Evolutionary conservation across 1,140 invertebrate genomes (phyloP).

Genomic region (Paramacrobiotus metropolitanus): DNA sequence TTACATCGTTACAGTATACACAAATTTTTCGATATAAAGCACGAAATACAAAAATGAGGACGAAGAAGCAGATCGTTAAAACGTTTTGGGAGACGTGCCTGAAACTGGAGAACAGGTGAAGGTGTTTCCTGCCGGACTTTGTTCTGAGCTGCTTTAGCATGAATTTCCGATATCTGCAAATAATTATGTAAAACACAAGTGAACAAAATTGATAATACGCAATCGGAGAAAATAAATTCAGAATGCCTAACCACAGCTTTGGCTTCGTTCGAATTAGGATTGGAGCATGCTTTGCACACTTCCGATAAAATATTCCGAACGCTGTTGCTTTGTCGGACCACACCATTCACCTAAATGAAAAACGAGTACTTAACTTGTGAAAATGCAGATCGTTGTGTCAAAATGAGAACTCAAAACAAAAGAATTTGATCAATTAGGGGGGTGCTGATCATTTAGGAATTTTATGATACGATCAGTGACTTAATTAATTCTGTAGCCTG

Average conservation of each 20-base stretch:
- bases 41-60: no score
- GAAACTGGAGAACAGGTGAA: no score
- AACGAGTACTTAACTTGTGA: not conserved
- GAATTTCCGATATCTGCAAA: not conserved
- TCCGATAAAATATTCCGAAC: not conserved
- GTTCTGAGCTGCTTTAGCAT: not conserved
- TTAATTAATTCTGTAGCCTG: no score
- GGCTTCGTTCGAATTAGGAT: not conserved
- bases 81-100: no score
- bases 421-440: no score
- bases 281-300: not conserved
- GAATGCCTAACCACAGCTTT: not conserved
- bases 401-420: no score
- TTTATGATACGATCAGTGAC: not conserved
- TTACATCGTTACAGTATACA: no score
- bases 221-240: not conserved
- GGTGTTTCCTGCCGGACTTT: no score
- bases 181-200: not conserved
- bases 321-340: not conserved
- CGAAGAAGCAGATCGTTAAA: no score
- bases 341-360: not conserved
- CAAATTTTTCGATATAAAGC: no score
- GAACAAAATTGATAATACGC: not conserved
- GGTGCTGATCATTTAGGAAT: no score
- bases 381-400: no score